Base-by-base conservation (phyloP, 2,113 vertebrate genomes). In the Aldabrachelys gigantea region DNA sequence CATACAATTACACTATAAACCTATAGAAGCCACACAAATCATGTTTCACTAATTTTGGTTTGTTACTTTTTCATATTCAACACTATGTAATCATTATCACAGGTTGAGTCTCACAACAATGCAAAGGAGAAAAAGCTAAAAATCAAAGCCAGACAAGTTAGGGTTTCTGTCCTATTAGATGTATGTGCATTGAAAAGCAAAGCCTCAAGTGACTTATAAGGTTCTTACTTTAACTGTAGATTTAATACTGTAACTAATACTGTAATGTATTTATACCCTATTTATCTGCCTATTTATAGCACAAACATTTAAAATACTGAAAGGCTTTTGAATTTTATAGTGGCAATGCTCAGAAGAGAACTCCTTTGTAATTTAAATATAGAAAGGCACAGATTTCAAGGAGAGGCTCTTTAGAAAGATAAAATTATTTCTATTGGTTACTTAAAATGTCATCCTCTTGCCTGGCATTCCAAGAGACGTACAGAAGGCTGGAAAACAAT, bases 1-100 rank as follows among this genome's bases (percentile, higher is more conserved):
- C 89, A 29, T 91, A 75, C 49, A 91, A 88, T 88, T 90, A 89
- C 8, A 53, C 12, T 88, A n/a, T 85, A 87, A 95, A 91, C 52
- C 38, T 59, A 53, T 82, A 82, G 84, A 79, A 94, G 44, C 9
- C 88, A 79, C 9, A 57, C 5, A 81, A 94, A 57, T 49, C 24
- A 81, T 22, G n/a, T 54, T 91, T 87, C 84, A 93, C 35, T 81
- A 94, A 91, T 3, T 6, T 75, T 27, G 50, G 69, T 21, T 44
- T 56, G 31, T 47, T 12, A 69, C 47, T 41, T 89, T 81, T 52
- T 92, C 86, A 93, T 94, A 93, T 84, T 53, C 35, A 3, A 81
- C n/a, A 54, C 41, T 79, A 80, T 6, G 11, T 38, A 53, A 19
- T 44, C 78, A 3, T 57, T 56, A 82, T 41, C 85, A 89, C 9